Base-by-base conservation (phyloP, 1,140 invertebrate genomes). In the Drosophila willistoni region DNA sequence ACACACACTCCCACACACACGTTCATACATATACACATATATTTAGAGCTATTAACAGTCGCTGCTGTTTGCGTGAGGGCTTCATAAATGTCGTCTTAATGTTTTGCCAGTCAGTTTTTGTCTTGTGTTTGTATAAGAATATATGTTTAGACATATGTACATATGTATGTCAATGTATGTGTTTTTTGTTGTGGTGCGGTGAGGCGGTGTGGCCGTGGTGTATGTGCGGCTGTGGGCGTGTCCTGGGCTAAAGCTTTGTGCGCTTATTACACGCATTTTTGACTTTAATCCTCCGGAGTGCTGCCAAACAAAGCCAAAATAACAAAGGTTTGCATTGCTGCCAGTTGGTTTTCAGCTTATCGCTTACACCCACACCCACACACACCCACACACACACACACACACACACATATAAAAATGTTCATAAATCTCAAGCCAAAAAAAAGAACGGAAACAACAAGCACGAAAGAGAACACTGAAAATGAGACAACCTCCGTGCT, bases 181-280 rank as follows among this genome's bases (percentile, higher is more conserved):
- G 12, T 51, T 51, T 51, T 22, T 19, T 51, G 12, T 51, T 22
- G 9, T 3, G n/a, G 42, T 34, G 34, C 7, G 9, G 34, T 34
- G 6, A 22, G 19, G 19, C 19, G 19, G 19, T 22, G 19, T 29
- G 25, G 25, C 25, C 17, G 44, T 9, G 17, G 63, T 22, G 19
- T 19, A 19, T 39, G 47, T 34, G 17, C 64, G 42, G 73, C 63
- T 71, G 65, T 68, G 57, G 68, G 68, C 36, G 74, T 77, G 79
- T 74, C 39, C 63, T 57, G 61, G 44, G 71, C 74, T 73, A 68
- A 65, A 75, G 84, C 83, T 80, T 89, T 89, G 80, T 89, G 84
- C 83, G 80, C 85, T 81, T 89, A 89, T 89, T 89, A 90, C 85
- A 90, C 85, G 81, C 84, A 84, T 89, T 89, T 90, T 89, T 89